These are phyloP conservation scores for Parochlus steinenii DNA, from an alignment of 2,888 invertebrate genomes.

Conservation along the genomic window DNA sequence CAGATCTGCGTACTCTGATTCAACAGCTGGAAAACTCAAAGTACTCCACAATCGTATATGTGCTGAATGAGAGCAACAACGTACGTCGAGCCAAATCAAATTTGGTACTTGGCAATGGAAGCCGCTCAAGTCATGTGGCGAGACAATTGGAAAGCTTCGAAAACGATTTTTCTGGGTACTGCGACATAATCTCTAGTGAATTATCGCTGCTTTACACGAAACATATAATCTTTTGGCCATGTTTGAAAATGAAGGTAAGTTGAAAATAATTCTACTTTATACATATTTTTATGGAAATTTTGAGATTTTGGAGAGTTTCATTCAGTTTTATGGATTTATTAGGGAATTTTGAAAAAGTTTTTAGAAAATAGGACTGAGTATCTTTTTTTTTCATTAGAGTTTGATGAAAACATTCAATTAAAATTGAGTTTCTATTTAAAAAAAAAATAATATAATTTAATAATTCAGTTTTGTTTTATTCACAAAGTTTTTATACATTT, in stretches of 20 bases:
- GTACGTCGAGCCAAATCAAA: slow-evolving; percentile 16
- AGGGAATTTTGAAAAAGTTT: too few species aligned
- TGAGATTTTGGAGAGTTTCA: too few species aligned
- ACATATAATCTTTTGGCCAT: slow-evolving; percentile 29
- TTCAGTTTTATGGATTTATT: too few species aligned
- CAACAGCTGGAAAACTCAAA: slow-evolving; percentile 26
- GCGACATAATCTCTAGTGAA: slow-evolving; percentile 24
- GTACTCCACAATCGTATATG: slow-evolving; percentile 28
- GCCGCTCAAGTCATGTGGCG: background rate
- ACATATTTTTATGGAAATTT: too few species aligned
- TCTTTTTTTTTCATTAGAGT: too few species aligned
- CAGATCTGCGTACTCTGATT: slow-evolving; percentile 29
- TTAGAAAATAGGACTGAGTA: too few species aligned
- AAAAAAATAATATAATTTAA: too few species aligned
- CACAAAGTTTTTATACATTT: too few species aligned
- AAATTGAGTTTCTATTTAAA: too few species aligned
- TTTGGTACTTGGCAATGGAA: slow-evolving; percentile 1
- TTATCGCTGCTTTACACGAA: slow-evolving; percentile 27
- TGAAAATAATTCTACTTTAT: slow-evolving; percentile 14
- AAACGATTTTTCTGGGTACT: slow-evolving; percentile 20
- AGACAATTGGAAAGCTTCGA: slow-evolving; percentile 7
- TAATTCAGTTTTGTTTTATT: too few species aligned
- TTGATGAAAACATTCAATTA: too few species aligned
- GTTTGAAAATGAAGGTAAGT: slow-evolving; percentile 30
- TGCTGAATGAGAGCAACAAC: slow-evolving; percentile 24